Base-by-base conservation (phyloP, 2,888 invertebrate species). In the Thysanoteuthis rhombus region DNA sequence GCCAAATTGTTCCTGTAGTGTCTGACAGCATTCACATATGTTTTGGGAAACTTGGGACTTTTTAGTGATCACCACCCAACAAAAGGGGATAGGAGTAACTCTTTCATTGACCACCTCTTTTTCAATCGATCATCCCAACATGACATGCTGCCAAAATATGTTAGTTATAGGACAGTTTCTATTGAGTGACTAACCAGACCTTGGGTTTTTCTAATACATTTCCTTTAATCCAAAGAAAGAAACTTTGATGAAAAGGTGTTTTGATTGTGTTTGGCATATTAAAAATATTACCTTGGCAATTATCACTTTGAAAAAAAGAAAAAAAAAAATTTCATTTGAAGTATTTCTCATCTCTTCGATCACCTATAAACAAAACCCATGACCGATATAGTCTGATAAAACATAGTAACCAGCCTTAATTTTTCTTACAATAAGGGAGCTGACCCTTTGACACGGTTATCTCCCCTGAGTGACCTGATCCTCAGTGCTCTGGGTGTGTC, bases 261-360 rank as follows among this genome's bases (percentile, higher is more conserved):
- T 75, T 75, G 75, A 75, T 36, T 75, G 16, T 75, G 10, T 36
- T 75, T n/a, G 75, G n/a, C 75, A 75, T 75, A 75, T 75, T 75
- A n/a, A 75, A 75, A 75, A 75, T 75, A 75, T 75, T 75, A 75
- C 75, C 75, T 75, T 75, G n/a, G 75, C 75, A 75, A n/a, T n/a
- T n/a, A 12, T n/a, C 16, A 75, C n/a, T 16, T n/a, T n/a, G 6
- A 32, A 4, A 32, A 75, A n/a, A n/a, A n/a, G 12, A 36, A n/a
- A n/a, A 58, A 58, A 58, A 58, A n/a, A n/a, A n/a, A n/a, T n/a
- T n/a, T 52, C n/a, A n/a, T n/a, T 36, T 16, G 16, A 75, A 75
- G 16, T 36, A 75, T 75, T 75, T 36, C n/a, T 75, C 75, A 75
- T 75, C 36, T 75, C 16, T n/a, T n/a, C 36, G 19, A 75, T 75